Conservation (phyloP, 2,888 invertebrate genomes). For the Ochropacha duplaris region DNA sequence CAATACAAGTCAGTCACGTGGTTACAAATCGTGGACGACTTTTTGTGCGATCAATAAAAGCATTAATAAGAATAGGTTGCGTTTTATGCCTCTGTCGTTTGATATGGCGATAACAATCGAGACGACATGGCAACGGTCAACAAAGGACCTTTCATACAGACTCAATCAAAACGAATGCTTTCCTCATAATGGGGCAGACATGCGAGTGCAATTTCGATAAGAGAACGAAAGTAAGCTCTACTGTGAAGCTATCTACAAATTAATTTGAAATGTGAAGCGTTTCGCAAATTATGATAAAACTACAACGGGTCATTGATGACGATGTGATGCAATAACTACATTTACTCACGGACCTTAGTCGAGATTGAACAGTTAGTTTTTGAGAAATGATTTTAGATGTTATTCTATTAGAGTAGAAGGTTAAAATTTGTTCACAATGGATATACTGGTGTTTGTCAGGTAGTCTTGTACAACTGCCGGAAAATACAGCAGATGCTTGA, state of each 20-base stretch:
- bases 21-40: slow-evolving; percentile 12
- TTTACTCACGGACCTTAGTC: slow-evolving; percentile 7
- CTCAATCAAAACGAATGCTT: slow-evolving; percentile 28
- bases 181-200: slow-evolving; percentile 19
- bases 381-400: neutral
- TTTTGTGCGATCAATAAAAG: slow-evolving; percentile 57
- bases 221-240: slow-evolving; percentile 38
- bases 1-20: slow-evolving; percentile 22
- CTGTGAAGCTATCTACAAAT: slow-evolving; percentile 1
- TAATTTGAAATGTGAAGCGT: neutral
- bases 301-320: neutral
- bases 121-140: slow-evolving; percentile 15
- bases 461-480: neutral
- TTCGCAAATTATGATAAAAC: neutral
- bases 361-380: neutral
- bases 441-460: neutral
- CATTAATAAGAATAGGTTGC: slow-evolving; percentile 50
- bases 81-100: slow-evolving; percentile 18
- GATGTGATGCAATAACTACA: neutral
- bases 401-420: neutral
- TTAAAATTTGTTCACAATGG: neutral
- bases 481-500: too few species aligned
- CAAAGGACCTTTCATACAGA: slow-evolving; percentile 27
- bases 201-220: slow-evolving; percentile 31
- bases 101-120: slow-evolving; percentile 37